phyloP scores from a whole-genome alignment of 2,113 vertebrate species.

The Megaceryle torquata region DNA sequence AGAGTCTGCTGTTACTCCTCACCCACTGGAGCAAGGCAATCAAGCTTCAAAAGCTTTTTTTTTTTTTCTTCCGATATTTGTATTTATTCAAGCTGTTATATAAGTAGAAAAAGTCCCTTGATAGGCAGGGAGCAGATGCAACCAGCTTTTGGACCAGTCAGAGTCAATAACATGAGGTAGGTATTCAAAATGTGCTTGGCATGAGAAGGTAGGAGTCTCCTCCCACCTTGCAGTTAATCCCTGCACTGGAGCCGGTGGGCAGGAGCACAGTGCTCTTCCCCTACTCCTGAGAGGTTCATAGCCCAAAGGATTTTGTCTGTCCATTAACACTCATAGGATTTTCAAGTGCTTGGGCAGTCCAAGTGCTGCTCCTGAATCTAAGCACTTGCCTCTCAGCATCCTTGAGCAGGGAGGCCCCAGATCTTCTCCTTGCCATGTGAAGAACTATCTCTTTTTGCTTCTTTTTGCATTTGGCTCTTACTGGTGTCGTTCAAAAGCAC shows the following conservation, averaged over 20 bases:
- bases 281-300: accelerated
- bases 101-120: background rate
- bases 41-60: background rate
- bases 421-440: background rate
- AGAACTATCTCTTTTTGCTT: background rate
- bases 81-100: background rate
- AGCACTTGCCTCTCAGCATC: background rate
- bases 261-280: background rate
- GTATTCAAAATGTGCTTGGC: background rate
- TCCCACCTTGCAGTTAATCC: background rate
- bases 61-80: background rate
- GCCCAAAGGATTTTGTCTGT: background rate
- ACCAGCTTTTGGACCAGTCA: background rate
- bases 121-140: accelerated
- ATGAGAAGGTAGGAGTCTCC: background rate
- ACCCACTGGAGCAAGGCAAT: background rate
- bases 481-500: background rate
- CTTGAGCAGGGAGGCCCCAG: background rate
- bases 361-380: background rate
- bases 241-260: background rate
- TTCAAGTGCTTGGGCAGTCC: background rate
- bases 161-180: background rate
- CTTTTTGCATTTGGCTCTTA: background rate
- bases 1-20: background rate
- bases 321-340: background rate